Evolutionary conservation across 2,888 invertebrate species (phyloP).

Genomic region (Pheosia tremula): DNA sequence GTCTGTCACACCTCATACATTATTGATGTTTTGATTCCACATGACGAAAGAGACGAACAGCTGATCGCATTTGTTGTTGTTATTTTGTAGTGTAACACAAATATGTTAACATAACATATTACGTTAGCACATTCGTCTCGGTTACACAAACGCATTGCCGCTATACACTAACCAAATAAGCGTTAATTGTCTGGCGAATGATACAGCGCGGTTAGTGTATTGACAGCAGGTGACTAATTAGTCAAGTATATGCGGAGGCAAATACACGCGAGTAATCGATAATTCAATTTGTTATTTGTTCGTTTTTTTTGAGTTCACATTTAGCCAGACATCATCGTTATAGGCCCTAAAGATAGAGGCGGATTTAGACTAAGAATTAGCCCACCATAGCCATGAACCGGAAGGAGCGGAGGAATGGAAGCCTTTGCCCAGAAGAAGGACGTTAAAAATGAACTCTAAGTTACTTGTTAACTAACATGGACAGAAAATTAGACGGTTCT

Average conservation of each 20-base stretch:
- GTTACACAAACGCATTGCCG: conserved; percentile 21
- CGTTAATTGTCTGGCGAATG: conserved; percentile 39
- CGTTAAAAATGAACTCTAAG: too few relatives aligned
- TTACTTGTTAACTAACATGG: too few relatives aligned
- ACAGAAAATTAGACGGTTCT: too few relatives aligned
- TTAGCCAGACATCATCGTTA: too few relatives aligned
- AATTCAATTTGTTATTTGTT: conserved; percentile 9
- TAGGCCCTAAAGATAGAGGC: too few relatives aligned
- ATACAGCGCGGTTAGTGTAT: conserved; percentile 37
- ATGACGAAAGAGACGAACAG: background rate
- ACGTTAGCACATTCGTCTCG: conserved; percentile 1
- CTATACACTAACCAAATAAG: conserved; percentile 31
- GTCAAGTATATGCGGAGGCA: conserved; percentile 27
- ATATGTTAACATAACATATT: background rate
- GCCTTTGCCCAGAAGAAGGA: too few relatives aligned
- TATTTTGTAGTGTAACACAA: background rate
- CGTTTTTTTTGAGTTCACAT: background rate
- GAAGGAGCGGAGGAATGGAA: too few relatives aligned
- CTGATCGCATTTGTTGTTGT: background rate
- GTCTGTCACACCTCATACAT: too few relatives aligned
- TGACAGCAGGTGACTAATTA: conserved; percentile 39
- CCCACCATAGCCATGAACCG: too few relatives aligned
- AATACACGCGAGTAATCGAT: conserved; percentile 21
- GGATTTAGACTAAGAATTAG: too few relatives aligned
- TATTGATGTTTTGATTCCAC: background rate